Evolutionary conservation across 2,113 vertebrate genomes (phyloP).

Genomic region (Terrapene triunguis): DNA sequence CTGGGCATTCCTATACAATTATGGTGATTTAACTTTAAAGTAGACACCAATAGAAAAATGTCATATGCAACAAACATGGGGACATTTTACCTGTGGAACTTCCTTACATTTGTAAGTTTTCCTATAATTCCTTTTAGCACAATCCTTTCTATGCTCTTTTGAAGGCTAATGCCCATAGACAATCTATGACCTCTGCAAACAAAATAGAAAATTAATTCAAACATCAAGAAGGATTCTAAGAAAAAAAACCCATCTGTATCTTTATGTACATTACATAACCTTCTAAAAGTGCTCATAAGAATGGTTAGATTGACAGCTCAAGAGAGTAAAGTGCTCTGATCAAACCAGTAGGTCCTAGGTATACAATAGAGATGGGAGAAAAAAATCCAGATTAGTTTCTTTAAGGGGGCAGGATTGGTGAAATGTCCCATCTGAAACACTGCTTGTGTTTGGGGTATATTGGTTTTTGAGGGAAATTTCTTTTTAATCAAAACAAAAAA

Average conservation of each 20-base stretch:
- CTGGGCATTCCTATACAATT: not conserved
- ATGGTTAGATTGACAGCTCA: constrained; percentile 1
- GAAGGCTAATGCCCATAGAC: constrained; percentile 23
- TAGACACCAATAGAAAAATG: not conserved
- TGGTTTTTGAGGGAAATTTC: constrained; percentile 24
- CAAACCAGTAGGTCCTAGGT: not conserved
- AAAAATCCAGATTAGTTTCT: not conserved
- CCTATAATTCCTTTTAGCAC: not conserved
- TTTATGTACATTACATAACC: not conserved
- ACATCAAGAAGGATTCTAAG: constrained; percentile 33
- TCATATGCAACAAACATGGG: not conserved
- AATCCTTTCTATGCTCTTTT: not conserved
- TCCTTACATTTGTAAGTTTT: not conserved
- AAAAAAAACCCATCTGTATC: not conserved
- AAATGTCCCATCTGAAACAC: constrained; percentile 35
- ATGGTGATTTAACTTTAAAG: not conserved
- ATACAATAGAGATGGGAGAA: not conserved
- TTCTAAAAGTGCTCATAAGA: constrained; percentile 55
- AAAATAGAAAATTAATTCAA: constrained; percentile 27
- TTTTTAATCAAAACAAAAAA: not conserved
- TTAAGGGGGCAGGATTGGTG: not conserved
- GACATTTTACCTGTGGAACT: not conserved
- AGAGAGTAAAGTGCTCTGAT: not conserved
- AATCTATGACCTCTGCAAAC: not conserved
- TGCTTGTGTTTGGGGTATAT: not conserved